Evolutionary conservation across 2,113 vertebrate species (phyloP).

Genomic region (Thalassoma bifasciatum): DNA sequence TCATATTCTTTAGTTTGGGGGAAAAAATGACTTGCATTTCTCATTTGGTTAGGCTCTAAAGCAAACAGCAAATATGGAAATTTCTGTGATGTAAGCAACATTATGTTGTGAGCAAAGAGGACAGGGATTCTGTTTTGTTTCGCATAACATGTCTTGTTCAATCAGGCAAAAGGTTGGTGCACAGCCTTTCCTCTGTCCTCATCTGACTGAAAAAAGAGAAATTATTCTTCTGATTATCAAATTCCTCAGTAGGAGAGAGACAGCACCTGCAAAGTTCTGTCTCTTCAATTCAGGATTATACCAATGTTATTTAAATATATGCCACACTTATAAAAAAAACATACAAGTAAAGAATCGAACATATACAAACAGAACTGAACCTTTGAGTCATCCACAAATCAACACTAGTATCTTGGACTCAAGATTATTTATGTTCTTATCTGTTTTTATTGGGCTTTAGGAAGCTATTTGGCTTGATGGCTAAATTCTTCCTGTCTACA

Average conservation of each 20-base stretch:
- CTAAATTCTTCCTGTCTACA: not conserved
- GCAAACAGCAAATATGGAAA: slow-evolving; percentile 9
- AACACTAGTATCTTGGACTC: not conserved
- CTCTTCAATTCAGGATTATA: not conserved
- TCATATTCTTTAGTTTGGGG: slow-evolving; percentile 2
- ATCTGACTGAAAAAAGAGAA: slow-evolving; percentile 13
- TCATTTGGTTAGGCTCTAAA: slow-evolving; percentile 12
- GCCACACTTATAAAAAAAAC: not conserved
- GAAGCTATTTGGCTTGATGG: too few relatives aligned
- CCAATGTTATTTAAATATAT: not conserved
- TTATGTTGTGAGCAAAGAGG: slow-evolving; percentile 16
- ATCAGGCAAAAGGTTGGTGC: slow-evolving; percentile 10
- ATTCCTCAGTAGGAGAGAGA: not conserved
- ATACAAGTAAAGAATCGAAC: not conserved
- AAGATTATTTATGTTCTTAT: not conserved
- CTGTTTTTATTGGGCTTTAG: too few relatives aligned
- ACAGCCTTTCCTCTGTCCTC: slow-evolving; percentile 24
- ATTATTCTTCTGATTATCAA: not conserved
- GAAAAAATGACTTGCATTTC: slow-evolving; percentile 1
- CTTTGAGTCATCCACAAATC: not conserved
- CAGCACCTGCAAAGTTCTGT: not conserved
- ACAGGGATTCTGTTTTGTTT: slow-evolving; percentile 32
- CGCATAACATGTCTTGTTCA: slow-evolving; percentile 30
- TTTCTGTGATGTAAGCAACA: slow-evolving; percentile 24
- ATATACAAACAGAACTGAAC: not conserved